Base-by-base conservation (phyloP, 1,140 invertebrate genomes). In the Eumeta japonica region DNA sequence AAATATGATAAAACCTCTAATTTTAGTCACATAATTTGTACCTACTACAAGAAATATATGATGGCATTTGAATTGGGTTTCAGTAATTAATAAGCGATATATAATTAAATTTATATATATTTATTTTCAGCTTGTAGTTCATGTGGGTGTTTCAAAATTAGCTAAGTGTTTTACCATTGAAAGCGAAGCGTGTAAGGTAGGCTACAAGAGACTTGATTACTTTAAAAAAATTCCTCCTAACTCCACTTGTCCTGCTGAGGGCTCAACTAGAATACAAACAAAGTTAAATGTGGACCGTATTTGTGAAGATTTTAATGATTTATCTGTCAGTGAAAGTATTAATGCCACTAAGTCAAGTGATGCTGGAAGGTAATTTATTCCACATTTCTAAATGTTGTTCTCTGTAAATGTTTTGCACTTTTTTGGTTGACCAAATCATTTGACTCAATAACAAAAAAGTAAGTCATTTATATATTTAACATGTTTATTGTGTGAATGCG, bases 61-160 rank as follows among this genome's bases (percentile, higher is more conserved):
- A n/a, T n/a, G n/a, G n/a, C n/a, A n/a, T n/a, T n/a, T n/a, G n/a
- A n/a, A n/a, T n/a, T n/a, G n/a, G n/a, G n/a, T n/a, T n/a, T n/a
- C n/a, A n/a, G n/a, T n/a, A n/a, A n/a, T n/a, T n/a, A n/a, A n/a
- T n/a, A n/a, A n/a, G n/a, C n/a, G n/a, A n/a, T n/a, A n/a, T n/a
- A n/a, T n/a, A n/a, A n/a, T n/a, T n/a, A n/a, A n/a, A n/a, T n/a
- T n/a, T n/a, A n/a, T n/a, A n/a, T n/a, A n/a, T 24, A n/a, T 24
- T n/a, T 38, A 36, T 45, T 67, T 64, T 35, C 50, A 86, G 84
- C 62, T 85, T 24, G 77, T 83, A 45, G 65, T 86, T 27, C 84
- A 87, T 52, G 79, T 84, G 10, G 84, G 84, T 13, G 83, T 86
- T n/a, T 83, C 81, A 1, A 32, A 45, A 14, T 31, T 58, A 24